Base-by-base conservation (phyloP, 2,888 invertebrate genomes). In the Linnaemya tessellans region DNA sequence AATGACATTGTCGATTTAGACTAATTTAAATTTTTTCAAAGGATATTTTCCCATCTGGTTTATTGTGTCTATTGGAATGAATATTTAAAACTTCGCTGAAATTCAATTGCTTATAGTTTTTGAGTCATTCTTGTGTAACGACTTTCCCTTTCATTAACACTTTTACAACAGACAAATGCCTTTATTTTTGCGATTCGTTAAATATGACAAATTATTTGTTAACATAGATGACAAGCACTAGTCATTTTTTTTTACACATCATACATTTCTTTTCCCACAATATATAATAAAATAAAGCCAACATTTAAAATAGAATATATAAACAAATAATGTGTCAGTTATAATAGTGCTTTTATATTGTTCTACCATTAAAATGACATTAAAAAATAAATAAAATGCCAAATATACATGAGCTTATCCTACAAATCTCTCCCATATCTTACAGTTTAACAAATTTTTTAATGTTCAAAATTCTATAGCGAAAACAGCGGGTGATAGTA, bases 401-500 rank as follows among this genome's bases (percentile, higher is more conserved):
- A 0, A 54, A 54, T 54, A 7, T 56, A 15, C 15, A 25, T 15
- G 43, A 38, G 43, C 7, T 15, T 51, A 38, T 51, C 62, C 25
- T 22, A 5, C 38, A 49, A 5, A 38, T 11, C 68, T 35, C 5
- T 10, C 11, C 7, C 10, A 62, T 4, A 9, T 35, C 60, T 5
- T 5, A 25, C 15, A n/a, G 8, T 11, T 30, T 58, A 35, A 10
- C 30, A n/a, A 18, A 60, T 1, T 18, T 11, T 35, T 60, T 1
- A 18, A 3, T 15, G 18, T 18, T 11, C 20, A 8, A 64, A 64
- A 41, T 64, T 22, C 8, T 15, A 7, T 41, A 41, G 41, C 2
- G 9, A n/a, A 49, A 22, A 20, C 77, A 77, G 77, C 67, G 77
- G 77, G 65, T 49, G 67, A 43, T 56, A 25, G 9, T 22, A 13